Percentiles rank a stretch among this genome's conserved stretches.
These are phyloP conservation scores for Rhamphomyia laevipes DNA, from an alignment of 2,888 invertebrate species.

Conservation along the genomic window DNA sequence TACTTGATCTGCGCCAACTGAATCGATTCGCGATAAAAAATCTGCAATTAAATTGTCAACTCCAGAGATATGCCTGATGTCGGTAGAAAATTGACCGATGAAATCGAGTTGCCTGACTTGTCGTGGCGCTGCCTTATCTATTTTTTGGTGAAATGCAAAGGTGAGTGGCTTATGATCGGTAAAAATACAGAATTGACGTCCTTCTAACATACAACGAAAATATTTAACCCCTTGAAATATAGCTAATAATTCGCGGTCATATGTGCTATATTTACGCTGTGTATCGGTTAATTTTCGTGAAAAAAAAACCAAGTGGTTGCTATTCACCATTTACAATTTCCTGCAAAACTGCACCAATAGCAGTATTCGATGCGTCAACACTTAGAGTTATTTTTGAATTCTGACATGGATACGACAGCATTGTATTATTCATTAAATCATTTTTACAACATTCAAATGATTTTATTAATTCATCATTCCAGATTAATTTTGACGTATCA, in stretches of 20 bases:
- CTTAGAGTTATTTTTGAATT: slow-evolving; percentile 17
- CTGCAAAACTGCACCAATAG: slow-evolving; percentile 31
- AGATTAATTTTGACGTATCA: neutral
- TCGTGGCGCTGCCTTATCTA: slow-evolving; percentile 24
- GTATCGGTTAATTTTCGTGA: slow-evolving; percentile 24
- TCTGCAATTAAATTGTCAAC: neutral
- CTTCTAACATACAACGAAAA: slow-evolving; percentile 31
- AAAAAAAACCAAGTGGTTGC: slow-evolving; percentile 32
- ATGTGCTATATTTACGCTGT: slow-evolving; percentile 30
- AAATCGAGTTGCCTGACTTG: slow-evolving; percentile 26
- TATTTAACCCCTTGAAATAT: slow-evolving; percentile 27
- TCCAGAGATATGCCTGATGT: slow-evolving; percentile 4
- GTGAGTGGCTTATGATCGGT: slow-evolving; percentile 30
- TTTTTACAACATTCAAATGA: slow-evolving; percentile 3
- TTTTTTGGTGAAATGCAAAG: slow-evolving; percentile 23
- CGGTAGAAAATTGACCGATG: slow-evolving; percentile 7
- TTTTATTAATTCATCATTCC: neutral
- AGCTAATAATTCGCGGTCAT: slow-evolving; percentile 31
- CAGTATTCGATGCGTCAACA: slow-evolving; percentile 25
- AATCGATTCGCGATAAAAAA: too few species aligned
- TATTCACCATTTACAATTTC: slow-evolving; percentile 20
- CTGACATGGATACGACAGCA: slow-evolving; percentile 25
- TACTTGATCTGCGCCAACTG: too few species aligned
- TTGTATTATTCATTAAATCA: neutral
- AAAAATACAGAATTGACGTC: slow-evolving; percentile 21